Conservation (phyloP, 2,797 vertebrate genomes). For the Lerista edwardsae region DNA sequence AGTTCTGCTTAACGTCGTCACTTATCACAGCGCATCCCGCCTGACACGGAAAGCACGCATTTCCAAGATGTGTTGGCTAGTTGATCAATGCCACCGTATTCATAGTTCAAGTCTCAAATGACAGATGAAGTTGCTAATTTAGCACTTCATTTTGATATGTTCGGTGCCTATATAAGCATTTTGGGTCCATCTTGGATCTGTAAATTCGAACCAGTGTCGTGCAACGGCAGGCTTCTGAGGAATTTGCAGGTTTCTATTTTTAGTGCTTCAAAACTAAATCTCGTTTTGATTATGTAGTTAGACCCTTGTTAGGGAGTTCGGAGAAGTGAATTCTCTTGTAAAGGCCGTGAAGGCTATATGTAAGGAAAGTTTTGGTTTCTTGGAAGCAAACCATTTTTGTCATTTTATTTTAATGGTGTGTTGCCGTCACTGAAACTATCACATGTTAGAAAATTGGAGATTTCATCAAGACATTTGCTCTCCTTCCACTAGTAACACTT, state of each 20-base stretch:
- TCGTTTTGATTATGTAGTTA: background rate
- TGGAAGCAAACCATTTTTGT: background rate
- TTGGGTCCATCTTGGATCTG: background rate
- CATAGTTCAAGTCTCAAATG: conserved; percentile 14
- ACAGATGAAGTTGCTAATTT: conserved; percentile 9
- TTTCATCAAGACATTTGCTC: background rate
- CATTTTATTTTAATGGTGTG: background rate
- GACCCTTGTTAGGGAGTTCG: background rate
- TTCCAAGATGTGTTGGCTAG: conserved; percentile 1
- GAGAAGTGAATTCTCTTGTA: background rate
- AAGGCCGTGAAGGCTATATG: background rate
- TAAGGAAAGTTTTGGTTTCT: background rate
- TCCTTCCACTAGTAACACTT: background rate
- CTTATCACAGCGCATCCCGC: conserved; percentile 12
- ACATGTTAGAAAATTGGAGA: background rate
- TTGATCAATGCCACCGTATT: conserved; percentile 8
- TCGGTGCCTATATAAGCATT: background rate
- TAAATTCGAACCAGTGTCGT: background rate
- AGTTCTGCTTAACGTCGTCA: conserved; percentile 27
- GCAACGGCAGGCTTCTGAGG: background rate
- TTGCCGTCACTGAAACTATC: background rate
- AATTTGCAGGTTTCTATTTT: background rate
- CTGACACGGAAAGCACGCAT: background rate
- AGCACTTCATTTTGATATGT: background rate
- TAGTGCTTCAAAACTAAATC: background rate